Evolutionary conservation across 2,888 invertebrate species (phyloP), one percentile per base, ranked within the genome.

Genomic region (Leuctra nigra): DNA sequence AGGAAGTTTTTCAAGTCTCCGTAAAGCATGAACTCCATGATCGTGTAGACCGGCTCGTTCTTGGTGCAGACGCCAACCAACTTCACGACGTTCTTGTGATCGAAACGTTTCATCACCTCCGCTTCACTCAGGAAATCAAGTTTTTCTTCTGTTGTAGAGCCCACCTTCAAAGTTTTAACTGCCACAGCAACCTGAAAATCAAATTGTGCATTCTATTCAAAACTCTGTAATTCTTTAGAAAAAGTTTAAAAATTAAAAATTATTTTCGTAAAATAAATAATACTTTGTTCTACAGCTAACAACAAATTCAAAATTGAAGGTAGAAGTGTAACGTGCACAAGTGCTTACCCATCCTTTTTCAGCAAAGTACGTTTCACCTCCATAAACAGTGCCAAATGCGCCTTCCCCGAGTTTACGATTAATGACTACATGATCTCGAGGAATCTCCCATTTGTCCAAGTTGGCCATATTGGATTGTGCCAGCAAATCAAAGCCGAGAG

Each of bases 1-100:
- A 95, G 76, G 72, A 86, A 95, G 7, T 87, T 91, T 73, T 93
- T 94, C 62, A 95, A 74, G 70, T 95, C 94, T 20, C 79, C 95
- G 69, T 93, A 91, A 35, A 94, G 74, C 89, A 93, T 90, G 68
- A 91, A 92, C 71, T 95, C 94, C 93, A 95, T 94, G 13, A 95
- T 83, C 1, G 90, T 90, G 68, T 90, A 88, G 44, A 93, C 87
- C 0, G 94, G 93, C 66, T 92, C 91, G 44, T 81, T 83, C 67
- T 87, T 84, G 1, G 92, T 88, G 65, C 91, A 90, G 11, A 95
- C 92, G 1, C 88, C 94, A 18, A 93, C 73, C 25, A 95, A 74
- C 63, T 84, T 82, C 13, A 95, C 86, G 55, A 95, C 86, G 70
- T 95, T 94, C 66, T 85, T 84, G 70, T 95, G 93, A 56, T 91